These are phyloP conservation scores for Catharus ustulatus DNA, from an alignment of 2,797 vertebrate species.

Conservation along the genomic window DNA sequence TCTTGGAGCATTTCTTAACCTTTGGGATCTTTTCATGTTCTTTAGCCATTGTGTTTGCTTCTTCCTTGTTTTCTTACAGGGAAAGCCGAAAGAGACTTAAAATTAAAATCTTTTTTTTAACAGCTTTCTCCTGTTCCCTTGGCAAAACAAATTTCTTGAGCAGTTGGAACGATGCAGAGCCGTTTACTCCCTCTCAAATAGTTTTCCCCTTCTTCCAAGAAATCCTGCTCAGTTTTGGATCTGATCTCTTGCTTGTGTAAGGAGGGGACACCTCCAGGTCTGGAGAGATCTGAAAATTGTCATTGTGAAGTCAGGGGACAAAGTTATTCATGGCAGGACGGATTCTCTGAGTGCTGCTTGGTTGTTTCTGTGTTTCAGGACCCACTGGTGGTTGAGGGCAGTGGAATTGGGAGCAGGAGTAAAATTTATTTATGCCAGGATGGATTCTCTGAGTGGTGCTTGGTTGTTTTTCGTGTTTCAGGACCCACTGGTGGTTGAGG, in stretches of 20 bases:
- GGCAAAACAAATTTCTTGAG: conserved; percentile 46
- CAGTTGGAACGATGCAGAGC: background rate
- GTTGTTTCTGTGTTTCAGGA: background rate
- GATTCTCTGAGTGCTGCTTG: background rate
- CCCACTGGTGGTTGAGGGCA: background rate
- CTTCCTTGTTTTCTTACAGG: conserved; percentile 67
- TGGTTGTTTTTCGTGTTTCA: background rate
- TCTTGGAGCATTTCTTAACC: conserved; percentile 62
- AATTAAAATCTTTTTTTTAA: conserved; percentile 66
- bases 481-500: background rate
- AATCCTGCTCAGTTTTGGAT: background rate
- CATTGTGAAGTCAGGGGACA: background rate
- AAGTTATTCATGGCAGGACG: background rate
- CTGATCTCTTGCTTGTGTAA: background rate
- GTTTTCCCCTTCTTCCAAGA: background rate
- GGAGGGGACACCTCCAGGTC: background rate
- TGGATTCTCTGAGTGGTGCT: background rate
- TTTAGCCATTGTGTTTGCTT: conserved; percentile 64
- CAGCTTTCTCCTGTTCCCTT: conserved; percentile 59
- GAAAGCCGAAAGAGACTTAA: conserved; percentile 16
- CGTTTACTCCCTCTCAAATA: conserved; percentile 7
- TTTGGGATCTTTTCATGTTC: conserved; percentile 63
- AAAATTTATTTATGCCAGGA: background rate
- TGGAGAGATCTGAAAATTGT: background rate
- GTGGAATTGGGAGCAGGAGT: background rate